These are phyloP conservation scores for Bugula neritina DNA, from an alignment of 2,888 invertebrate species.

Conservation along the genomic window DNA sequence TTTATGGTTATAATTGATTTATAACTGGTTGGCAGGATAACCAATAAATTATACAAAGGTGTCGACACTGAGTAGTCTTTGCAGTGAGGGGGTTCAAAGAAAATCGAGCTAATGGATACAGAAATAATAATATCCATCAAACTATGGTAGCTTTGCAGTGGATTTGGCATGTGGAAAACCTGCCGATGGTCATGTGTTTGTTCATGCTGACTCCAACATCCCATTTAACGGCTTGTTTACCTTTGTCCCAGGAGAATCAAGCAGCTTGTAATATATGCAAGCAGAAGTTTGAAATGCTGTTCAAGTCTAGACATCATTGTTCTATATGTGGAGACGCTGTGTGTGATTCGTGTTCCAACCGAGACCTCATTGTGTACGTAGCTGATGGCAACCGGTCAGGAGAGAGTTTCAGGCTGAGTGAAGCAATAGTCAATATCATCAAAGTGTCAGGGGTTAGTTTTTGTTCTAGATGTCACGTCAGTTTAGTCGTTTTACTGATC, in stretches of 20 bases:
- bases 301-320: constrained; percentile 22
- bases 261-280: background rate
- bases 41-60: too few species aligned
- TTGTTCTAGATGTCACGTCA: background rate
- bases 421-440: background rate
- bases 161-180: too few species aligned
- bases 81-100: too few species aligned
- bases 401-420: background rate
- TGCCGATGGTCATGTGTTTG: too few species aligned
- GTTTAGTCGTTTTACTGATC: background rate
- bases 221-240: too few species aligned
- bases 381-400: background rate
- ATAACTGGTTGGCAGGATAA: too few species aligned
- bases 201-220: too few species aligned
- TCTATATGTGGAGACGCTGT: constrained; percentile 13
- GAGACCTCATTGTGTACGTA: constrained; percentile 27
- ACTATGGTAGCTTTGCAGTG: too few species aligned
- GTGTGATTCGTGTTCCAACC: constrained; percentile 18
- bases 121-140: too few species aligned
- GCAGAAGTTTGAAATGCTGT: constrained; percentile 8
- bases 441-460: background rate
- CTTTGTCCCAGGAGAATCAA: background rate
- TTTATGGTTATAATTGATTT: too few species aligned
- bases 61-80: too few species aligned
- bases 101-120: too few species aligned